Conservation (phyloP, 2,797 vertebrate genomes). For the Oreochromis mossambicus region DNA sequence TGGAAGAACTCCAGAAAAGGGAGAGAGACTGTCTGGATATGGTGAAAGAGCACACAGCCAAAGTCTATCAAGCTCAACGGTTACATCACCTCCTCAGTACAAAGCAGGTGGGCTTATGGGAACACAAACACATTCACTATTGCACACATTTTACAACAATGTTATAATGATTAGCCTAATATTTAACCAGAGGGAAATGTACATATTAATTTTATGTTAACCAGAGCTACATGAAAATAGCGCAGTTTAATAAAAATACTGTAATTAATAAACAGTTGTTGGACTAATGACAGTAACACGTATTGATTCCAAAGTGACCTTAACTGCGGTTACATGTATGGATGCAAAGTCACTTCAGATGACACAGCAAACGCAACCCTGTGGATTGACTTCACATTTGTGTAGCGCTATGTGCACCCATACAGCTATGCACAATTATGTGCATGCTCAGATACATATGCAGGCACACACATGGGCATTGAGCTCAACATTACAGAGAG, state of each 20-base stretch:
- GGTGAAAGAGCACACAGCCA: slow-evolving; percentile 77
- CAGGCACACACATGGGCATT: neutral
- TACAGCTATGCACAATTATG: neutral
- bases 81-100: slow-evolving; percentile 95
- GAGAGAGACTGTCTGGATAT: slow-evolving; percentile 73
- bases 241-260: neutral
- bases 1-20: slow-evolving; percentile 75
- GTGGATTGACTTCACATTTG: neutral
- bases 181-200: neutral
- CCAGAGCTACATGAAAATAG: neutral
- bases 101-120: slow-evolving; percentile 76
- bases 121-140: neutral
- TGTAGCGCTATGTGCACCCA: neutral
- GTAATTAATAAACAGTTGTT: neutral
- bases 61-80: slow-evolving; percentile 78
- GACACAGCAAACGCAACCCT: neutral
- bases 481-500: neutral
- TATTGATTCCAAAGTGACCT: neutral
- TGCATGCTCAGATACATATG: neutral
- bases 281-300: neutral
- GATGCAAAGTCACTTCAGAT: neutral
- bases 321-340: neutral
- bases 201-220: neutral
- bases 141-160: neutral
- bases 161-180: neutral